Percentiles rank a stretch among this genome's conserved stretches.
Conservation (phyloP, 2,113 vertebrate genomes). For the Accipiter cooperii region DNA sequence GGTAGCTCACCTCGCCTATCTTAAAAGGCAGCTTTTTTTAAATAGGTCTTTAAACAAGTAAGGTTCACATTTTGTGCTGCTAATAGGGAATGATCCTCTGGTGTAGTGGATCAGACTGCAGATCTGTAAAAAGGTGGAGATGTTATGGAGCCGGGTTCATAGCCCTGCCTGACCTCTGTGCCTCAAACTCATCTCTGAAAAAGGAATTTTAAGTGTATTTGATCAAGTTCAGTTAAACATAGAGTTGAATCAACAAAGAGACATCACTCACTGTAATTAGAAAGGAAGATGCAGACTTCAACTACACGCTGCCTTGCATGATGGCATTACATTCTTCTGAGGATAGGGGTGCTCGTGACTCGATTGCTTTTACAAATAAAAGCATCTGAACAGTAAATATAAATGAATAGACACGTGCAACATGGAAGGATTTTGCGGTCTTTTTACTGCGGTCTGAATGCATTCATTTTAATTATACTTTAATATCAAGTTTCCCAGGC, state of each 20-base stretch:
- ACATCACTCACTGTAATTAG: background rate
- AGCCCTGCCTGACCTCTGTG: background rate
- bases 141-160: background rate
- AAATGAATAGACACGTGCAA: background rate
- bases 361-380: background rate
- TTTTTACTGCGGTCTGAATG: background rate
- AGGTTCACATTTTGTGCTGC: background rate
- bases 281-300: background rate
- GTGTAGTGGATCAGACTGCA: background rate
- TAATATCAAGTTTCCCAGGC: background rate
- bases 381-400: background rate
- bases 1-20: background rate
- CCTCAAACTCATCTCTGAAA: background rate
- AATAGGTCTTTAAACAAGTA: constrained; percentile 9
- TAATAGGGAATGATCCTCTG: background rate
- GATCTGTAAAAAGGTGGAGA: background rate
- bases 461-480: background rate
- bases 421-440: background rate
- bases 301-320: background rate
- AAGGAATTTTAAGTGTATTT: background rate
- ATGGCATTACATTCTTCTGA: background rate
- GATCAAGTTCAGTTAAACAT: background rate
- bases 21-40: constrained; percentile 10
- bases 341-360: background rate
- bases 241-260: background rate